phyloP scores from a whole-genome alignment of 2,797 vertebrate genomes.

The Amazona ochrocephala region DNA sequence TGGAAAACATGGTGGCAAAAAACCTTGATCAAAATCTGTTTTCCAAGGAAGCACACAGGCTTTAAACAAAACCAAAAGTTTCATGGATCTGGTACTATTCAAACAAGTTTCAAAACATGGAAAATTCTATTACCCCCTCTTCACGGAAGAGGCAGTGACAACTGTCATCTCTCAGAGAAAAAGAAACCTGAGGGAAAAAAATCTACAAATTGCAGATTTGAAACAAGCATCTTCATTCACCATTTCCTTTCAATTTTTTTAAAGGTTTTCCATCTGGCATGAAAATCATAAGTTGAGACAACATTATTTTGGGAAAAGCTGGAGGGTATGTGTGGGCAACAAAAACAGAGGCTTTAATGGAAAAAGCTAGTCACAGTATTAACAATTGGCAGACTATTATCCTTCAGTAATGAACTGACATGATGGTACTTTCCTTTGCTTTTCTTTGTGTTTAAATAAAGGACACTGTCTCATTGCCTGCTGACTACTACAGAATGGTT shows the following conservation, averaged over 20 bases:
- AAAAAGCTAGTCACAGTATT: not conserved
- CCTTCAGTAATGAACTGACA: conserved; percentile 2
- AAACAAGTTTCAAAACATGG: conserved; percentile 3
- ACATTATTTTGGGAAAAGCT: conserved; percentile 36
- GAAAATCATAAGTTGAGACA: conserved; percentile 6
- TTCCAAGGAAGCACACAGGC: not conserved
- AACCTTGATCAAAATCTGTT: not conserved
- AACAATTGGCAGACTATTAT: conserved; percentile 28
- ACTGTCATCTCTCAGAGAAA: not conserved
- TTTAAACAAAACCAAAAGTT: conserved; percentile 23
- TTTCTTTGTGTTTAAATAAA: conserved; percentile 29
- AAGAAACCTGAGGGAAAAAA: not conserved
- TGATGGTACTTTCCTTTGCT: not conserved
- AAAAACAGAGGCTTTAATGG: conserved; percentile 12
- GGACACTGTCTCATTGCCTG: not conserved
- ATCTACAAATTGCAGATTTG: not conserved
- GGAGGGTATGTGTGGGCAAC: conserved; percentile 10
- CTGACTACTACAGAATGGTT: not conserved
- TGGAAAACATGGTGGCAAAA: not conserved
- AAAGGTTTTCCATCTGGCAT: conserved; percentile 1
- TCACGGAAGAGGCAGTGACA: not conserved
- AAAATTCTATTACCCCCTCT: conserved; percentile 18
- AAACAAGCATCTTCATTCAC: conserved; percentile 32
- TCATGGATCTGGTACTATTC: not conserved
- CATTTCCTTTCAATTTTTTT: not conserved